Evolutionary conservation across 2,797 vertebrate species (phyloP).

Genomic region (Falco peregrinus): DNA sequence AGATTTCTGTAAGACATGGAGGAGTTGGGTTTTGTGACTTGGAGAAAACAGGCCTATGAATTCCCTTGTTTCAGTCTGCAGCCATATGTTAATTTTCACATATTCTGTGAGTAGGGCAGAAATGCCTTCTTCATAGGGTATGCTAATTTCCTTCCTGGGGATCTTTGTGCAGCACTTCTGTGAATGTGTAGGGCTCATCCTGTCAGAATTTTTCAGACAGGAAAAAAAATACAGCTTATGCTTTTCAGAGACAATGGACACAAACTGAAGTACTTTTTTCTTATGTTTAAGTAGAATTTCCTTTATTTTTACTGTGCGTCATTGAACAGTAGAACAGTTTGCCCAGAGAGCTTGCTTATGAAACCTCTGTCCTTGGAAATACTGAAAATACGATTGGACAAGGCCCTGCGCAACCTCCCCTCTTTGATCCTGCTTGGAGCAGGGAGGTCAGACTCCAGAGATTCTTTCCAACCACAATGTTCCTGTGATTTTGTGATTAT

Average conservation of each 20-base stretch:
- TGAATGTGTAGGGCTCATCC: background rate
- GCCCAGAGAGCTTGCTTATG: background rate
- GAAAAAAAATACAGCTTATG: background rate
- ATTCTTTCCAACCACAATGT: background rate
- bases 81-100: constrained; percentile 14
- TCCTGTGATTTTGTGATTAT: background rate
- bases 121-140: background rate
- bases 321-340: background rate
- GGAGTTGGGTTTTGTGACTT: background rate
- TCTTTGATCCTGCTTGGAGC: background rate
- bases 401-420: background rate
- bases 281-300: background rate
- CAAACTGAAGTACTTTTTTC: background rate
- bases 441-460: background rate
- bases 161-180: background rate
- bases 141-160: background rate
- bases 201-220: background rate
- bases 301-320: background rate
- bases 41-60: background rate
- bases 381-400: background rate
- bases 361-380: background rate
- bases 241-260: background rate
- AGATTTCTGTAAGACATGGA: background rate
- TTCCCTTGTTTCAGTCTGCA: background rate
- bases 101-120: background rate